Conservation (phyloP, 2,113 vertebrate genomes). For the Mormoops blainvillei region DNA sequence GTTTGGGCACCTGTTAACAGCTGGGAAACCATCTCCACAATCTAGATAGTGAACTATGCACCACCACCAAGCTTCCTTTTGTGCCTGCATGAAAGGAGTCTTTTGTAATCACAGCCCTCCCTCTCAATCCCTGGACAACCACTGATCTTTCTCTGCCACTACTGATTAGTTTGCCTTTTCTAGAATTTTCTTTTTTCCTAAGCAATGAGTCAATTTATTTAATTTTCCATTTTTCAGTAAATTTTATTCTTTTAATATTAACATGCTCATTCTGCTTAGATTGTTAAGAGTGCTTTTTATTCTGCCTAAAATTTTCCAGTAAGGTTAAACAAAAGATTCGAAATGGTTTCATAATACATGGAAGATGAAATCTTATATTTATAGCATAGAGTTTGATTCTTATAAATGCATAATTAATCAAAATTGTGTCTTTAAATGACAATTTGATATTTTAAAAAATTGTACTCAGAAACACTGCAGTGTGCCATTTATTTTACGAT, state of each 20-base stretch:
- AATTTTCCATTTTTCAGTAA: background rate
- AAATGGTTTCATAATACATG: background rate
- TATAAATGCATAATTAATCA: background rate
- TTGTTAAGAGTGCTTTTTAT: background rate
- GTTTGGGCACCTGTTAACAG: background rate
- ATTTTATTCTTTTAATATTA: background rate
- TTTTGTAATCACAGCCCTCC: background rate
- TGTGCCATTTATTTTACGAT: background rate
- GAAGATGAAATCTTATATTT: background rate
- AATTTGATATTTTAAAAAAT: background rate
- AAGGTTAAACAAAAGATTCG: background rate
- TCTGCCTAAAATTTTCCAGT: background rate
- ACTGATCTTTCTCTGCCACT: background rate
- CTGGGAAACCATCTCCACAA: background rate
- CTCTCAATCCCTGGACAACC: background rate
- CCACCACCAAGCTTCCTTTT: background rate
- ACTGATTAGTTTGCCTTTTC: background rate
- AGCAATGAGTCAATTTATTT: background rate
- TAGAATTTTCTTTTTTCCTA: background rate
- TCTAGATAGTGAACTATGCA: background rate
- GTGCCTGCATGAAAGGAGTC: too few relatives aligned
- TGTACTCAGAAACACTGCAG: background rate
- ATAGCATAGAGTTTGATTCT: conserved; percentile 7
- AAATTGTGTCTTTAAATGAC: background rate
- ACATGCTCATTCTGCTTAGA: background rate